phyloP scores from a whole-genome alignment of 1,140 invertebrate genomes.

The Achatina immaculata region DNA sequence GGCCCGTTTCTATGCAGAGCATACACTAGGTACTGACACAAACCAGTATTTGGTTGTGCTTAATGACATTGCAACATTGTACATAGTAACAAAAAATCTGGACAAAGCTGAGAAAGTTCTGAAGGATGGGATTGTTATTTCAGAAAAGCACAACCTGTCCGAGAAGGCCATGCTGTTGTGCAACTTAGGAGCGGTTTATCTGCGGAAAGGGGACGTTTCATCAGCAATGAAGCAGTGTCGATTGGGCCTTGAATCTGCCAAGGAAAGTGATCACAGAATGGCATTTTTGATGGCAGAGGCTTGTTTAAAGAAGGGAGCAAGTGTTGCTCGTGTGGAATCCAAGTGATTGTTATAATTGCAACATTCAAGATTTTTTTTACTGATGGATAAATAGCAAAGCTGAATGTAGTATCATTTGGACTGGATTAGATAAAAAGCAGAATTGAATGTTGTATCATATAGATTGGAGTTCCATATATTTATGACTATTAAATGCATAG shows the following conservation, averaged over 20 bases:
- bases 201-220: constrained; percentile 79
- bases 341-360: background rate
- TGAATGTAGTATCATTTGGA: no score
- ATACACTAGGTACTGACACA: constrained; percentile 78
- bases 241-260: constrained; percentile 79
- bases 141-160: constrained; percentile 75
- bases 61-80: constrained; percentile 87
- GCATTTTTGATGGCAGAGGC: constrained; percentile 64
- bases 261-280: constrained; percentile 77
- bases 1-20: constrained; percentile 79
- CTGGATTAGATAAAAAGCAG: no score
- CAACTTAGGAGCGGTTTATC: constrained; percentile 85
- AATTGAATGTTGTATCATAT: no score
- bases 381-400: no score
- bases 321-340: background rate
- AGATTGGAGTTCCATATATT: no score
- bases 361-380: background rate
- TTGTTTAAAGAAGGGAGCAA: constrained; percentile 53
- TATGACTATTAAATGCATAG: no score
- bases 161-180: constrained; percentile 81
- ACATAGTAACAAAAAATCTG: constrained; percentile 77
- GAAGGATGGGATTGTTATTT: constrained; percentile 79
- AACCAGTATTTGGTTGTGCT: constrained; percentile 82
- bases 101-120: constrained; percentile 81
- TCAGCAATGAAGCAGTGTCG: constrained; percentile 82